A percentile compares a stretch with the other conserved stretches of the same genome.
Conservation (phyloP, 2,113 vertebrate genomes). For the Zapornia atra region DNA sequence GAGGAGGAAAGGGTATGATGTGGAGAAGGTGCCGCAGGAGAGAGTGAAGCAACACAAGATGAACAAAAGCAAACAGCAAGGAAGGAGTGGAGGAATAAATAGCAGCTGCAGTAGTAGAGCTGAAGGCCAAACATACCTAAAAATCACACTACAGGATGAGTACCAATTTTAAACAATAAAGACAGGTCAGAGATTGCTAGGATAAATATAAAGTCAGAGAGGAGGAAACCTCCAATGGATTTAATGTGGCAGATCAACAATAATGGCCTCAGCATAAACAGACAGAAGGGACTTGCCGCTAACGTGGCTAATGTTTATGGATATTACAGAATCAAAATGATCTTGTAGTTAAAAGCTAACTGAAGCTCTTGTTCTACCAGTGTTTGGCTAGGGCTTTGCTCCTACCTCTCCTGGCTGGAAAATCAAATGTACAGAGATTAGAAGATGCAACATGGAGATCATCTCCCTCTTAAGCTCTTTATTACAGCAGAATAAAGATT, state of each 20-base stretch:
- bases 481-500: neutral
- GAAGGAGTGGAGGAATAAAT: neutral
- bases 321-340: neutral
- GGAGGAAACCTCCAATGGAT: neutral
- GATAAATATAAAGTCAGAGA: neutral
- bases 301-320: neutral
- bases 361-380: neutral
- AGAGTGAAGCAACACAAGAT: neutral
- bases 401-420: neutral
- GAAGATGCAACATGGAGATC: neutral
- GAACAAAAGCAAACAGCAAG: neutral
- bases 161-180: conserved; percentile 33
- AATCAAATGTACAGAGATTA: neutral
- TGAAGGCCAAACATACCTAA: neutral
- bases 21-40: neutral
- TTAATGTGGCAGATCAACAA: conserved; percentile 11
- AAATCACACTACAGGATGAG: neutral
- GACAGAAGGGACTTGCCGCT: neutral
- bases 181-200: neutral
- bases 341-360: neutral
- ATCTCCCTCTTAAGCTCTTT: neutral
- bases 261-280: neutral
- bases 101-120: neutral
- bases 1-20: neutral
- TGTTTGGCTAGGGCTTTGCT: neutral